Evolutionary conservation across 2,113 vertebrate species (phyloP), one percentile per base, ranked within the genome.

Genomic region (Myotis davidii): DNA sequence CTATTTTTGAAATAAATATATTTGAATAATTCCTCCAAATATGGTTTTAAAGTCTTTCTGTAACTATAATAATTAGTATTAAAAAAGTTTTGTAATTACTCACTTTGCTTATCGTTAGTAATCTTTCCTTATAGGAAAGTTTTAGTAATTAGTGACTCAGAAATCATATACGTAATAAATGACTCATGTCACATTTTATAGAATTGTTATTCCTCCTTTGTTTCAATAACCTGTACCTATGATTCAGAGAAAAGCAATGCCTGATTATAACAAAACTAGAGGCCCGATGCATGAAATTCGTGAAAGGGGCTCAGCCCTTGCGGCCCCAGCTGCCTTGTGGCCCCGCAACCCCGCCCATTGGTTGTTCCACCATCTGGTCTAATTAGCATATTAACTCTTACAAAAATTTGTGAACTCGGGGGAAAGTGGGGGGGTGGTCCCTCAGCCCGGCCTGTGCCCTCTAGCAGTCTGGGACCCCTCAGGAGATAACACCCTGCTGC

Each of bases 121-220:
- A 96, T 96, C 85, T 78, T 88, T 97, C 96, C 95, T 97, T 92
- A 97, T 95, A 95, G 96, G 90, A 97, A 97, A 96, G 73, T 13
- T n/a, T 96, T 94, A 95, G 97, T 97, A 97, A 96, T 90, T 92
- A 88, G 56, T 97, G 97, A 98, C 95, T 98, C 96, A 97, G 88
- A 56, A 83, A 92, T 74, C 78, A 94, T 32, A 39, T 50, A 90
- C 8, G 32, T 70, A 97, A 96, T 25, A 88, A 87, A 90, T 96
- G 96, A 97, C 85, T 95, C 96, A 88, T 39, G 54, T 97, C 37
- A 96, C 85, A 96, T 92, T 97, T 97, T 97, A 96, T n/a, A 92
- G 92, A 95, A 96, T 21, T 94, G 73, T 78, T 94, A 92, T 88
- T 94, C 70, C 50, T 85, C 83, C 42, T 94, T 96, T 96, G 88